Evolutionary conservation across 1,140 invertebrate genomes (phyloP), one percentile per base, ranked within the genome.

Genomic region (Semibalanus balanoides): DNA sequence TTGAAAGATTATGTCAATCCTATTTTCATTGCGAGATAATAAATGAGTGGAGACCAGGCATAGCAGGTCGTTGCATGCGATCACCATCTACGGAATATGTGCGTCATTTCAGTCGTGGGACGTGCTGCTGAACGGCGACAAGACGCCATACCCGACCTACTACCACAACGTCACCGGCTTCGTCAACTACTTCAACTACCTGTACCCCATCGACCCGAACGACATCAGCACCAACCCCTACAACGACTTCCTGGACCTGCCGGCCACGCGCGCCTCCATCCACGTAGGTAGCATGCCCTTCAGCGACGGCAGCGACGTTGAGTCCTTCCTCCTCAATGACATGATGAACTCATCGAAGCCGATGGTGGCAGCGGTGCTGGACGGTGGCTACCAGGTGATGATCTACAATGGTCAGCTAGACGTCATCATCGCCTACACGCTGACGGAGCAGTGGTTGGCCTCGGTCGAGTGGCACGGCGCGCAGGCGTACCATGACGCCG

Each of bases 391-490:
- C 73, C 79, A 74, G 7, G 79, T 81, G 5, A 84, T 92, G 9
- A 86, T 92, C 74, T 95, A 94, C 82, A 93, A 89, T 81, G 93
- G 93, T 0, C 92, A 94, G 81, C 81, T 95, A 51, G 93, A 95
- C 81, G 90, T 95, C 28, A 93, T 94, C 80, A 89, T 93, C 1
- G 89, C 92, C 0, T 92, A 93, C 83, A 89, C 92, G 0, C 81
- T 91, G 40, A 93, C 92, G 0, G 87, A 90, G 73, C 90, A 90
- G 79, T 93, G 90, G 81, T 82, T 95, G 14, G 77, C 83, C 31
- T 83, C 81, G 11, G 82, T 95, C 0, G 85, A 90, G 69, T 95
- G 93, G 86, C 83, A 85, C 31, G 88, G 87, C 0, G 83, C 88
- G 0, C 84, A 88, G 0, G 84, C 87, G 11, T 94, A 92, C 81